phyloP scores from a whole-genome alignment of 2,888 invertebrate genomes.

The Sylvicola cinctus region DNA sequence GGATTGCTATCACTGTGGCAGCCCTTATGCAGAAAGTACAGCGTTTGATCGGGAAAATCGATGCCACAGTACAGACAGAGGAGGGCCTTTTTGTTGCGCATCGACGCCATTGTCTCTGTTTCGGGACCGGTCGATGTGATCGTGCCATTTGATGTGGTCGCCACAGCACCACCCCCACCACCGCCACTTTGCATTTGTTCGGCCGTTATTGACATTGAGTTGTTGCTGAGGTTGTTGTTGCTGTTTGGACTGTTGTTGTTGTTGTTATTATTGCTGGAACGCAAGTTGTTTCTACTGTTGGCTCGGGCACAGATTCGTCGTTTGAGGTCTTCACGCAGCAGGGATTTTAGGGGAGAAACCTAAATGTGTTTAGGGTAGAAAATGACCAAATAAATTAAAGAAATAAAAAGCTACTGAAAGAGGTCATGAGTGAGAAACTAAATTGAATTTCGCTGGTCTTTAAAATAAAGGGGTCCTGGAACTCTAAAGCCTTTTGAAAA shows the following conservation, averaged over 20 bases:
- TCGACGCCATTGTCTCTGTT: constrained; percentile 28
- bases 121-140: constrained; percentile 55
- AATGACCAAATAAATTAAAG: constrained; percentile 1
- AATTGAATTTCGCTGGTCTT: no score
- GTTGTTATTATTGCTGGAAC: constrained; percentile 12
- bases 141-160: constrained; percentile 34
- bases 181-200: not conserved
- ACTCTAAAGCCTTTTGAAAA: not conserved
- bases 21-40: constrained; percentile 93
- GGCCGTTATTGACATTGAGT: not conserved
- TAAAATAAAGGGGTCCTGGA: no score
- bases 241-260: constrained; percentile 11
- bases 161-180: constrained; percentile 13
- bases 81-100: constrained; percentile 29
- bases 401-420: not conserved
- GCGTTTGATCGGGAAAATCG: constrained; percentile 84
- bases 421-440: not conserved
- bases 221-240: constrained; percentile 6
- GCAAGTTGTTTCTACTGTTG: constrained; percentile 29
- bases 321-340: constrained; percentile 65
- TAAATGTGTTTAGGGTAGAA: constrained; percentile 13
- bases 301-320: constrained; percentile 55
- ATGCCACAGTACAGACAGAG: constrained; percentile 86
- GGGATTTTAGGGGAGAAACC: constrained; percentile 64
- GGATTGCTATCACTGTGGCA: constrained; percentile 95